Evolutionary conservation across 1,140 invertebrate genomes (phyloP).

Genomic region (Pseudomyrmex dendroicus): DNA sequence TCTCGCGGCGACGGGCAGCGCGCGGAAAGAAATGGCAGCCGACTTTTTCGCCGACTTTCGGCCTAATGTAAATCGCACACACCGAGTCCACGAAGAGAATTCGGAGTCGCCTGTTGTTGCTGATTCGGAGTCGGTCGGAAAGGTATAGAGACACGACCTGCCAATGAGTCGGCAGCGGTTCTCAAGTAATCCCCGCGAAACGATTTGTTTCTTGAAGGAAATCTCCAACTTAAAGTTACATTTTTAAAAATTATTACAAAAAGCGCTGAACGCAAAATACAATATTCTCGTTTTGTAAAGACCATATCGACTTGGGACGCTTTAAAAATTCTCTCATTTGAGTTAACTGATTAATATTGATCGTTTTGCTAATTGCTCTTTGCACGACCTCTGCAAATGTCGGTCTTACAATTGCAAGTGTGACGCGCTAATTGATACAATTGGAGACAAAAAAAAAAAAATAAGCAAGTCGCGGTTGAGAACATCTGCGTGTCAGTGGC

Average conservation of each 20-base stretch:
- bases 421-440: too few species aligned
- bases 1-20: constrained; percentile 52
- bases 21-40: constrained; percentile 18
- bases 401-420: too few species aligned
- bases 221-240: not conserved
- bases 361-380: not conserved
- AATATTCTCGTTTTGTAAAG: not conserved
- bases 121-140: constrained; percentile 71
- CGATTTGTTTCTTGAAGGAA: not conserved
- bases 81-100: constrained; percentile 60
- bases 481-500: constrained; percentile 66
- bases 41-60: constrained; percentile 7
- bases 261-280: not conserved
- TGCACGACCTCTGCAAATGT: not conserved
- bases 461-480: constrained; percentile 59
- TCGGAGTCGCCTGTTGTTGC: constrained; percentile 70
- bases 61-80: constrained; percentile 25
- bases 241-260: not conserved
- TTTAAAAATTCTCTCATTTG: not conserved
- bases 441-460: not conserved
- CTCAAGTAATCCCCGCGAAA: not conserved
- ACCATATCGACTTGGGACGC: not conserved
- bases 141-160: constrained; percentile 76
- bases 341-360: not conserved
- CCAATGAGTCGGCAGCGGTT: constrained; percentile 52